Percentiles rank a stretch among this genome's conserved stretches.
Evolutionary conservation across 2,113 vertebrate species (phyloP).

Genomic region (Tyto alba): DNA sequence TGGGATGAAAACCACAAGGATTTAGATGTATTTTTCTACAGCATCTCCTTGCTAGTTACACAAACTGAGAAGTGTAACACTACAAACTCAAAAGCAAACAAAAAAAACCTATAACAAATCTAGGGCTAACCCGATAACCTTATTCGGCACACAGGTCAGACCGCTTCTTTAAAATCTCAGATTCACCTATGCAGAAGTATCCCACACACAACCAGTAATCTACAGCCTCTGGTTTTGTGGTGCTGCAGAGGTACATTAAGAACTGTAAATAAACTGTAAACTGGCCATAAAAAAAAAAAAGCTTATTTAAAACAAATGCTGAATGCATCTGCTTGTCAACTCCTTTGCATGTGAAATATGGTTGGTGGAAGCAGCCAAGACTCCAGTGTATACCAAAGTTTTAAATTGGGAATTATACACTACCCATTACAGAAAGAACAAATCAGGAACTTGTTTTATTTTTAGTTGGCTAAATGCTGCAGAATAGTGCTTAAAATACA

Average conservation of each 20-base stretch:
- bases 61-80: not conserved
- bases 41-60: not conserved
- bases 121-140: not conserved
- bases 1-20: not conserved
- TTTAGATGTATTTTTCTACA: not conserved
- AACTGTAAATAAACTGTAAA: no score
- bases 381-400: not conserved
- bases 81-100: not conserved
- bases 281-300: not conserved
- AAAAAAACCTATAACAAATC: not conserved
- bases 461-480: no score
- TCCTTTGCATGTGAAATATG: not conserved
- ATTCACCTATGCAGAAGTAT: not conserved
- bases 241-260: not conserved
- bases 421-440: not conserved
- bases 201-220: not conserved
- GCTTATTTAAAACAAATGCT: not conserved
- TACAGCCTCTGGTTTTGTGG: not conserved
- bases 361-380: not conserved
- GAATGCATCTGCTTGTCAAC: not conserved
- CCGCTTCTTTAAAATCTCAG: not conserved
- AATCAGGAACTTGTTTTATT: not conserved
- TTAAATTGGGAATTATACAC: not conserved
- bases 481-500: no score
- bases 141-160: not conserved